A percentile compares a stretch with the other conserved stretches of the same genome.
Evolutionary conservation across 2,797 vertebrate species (phyloP).

Genomic region (Parauchenoglanis ngamensis): DNA sequence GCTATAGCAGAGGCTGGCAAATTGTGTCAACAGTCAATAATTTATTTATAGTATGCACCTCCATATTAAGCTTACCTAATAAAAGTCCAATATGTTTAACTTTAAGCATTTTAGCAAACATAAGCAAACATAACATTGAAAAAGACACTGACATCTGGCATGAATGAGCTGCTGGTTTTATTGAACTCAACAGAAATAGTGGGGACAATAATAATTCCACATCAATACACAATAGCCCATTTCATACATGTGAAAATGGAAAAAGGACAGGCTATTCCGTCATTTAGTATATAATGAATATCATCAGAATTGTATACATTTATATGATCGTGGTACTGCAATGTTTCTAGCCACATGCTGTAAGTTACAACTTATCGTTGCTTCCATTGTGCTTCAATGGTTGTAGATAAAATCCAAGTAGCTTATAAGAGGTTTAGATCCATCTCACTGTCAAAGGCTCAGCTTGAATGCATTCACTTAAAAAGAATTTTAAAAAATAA

Average conservation of each 20-base stretch:
- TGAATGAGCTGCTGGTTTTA: conserved; percentile 57
- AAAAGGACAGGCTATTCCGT: conserved; percentile 37
- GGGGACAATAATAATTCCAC: conserved; percentile 49
- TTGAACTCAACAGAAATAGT: conserved; percentile 51
- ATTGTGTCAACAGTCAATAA: neutral
- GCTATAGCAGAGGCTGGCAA: neutral
- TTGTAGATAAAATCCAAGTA: conserved; percentile 43
- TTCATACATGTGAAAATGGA: conserved; percentile 52
- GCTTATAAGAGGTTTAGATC: conserved; percentile 34
- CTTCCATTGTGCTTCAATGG: conserved; percentile 47
- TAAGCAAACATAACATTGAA: neutral
- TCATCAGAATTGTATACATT: conserved; percentile 48
- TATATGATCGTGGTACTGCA: conserved; percentile 53
- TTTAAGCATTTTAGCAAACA: neutral
- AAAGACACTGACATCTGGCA: conserved; percentile 5
- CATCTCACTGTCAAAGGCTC: conserved; percentile 40
- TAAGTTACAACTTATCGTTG: conserved; percentile 52
- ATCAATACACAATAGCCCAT: conserved; percentile 52
- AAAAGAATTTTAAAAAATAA: conserved; percentile 44
- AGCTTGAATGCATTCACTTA: conserved; percentile 50
- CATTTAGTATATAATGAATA: conserved; percentile 57
- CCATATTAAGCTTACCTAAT: neutral
- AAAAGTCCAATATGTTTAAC: neutral
- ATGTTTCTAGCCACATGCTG: conserved; percentile 61
- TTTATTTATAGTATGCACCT: neutral